These are phyloP conservation scores for Rutilus rutilus DNA, from an alignment of 2,113 vertebrate genomes.

Conservation along the genomic window DNA sequence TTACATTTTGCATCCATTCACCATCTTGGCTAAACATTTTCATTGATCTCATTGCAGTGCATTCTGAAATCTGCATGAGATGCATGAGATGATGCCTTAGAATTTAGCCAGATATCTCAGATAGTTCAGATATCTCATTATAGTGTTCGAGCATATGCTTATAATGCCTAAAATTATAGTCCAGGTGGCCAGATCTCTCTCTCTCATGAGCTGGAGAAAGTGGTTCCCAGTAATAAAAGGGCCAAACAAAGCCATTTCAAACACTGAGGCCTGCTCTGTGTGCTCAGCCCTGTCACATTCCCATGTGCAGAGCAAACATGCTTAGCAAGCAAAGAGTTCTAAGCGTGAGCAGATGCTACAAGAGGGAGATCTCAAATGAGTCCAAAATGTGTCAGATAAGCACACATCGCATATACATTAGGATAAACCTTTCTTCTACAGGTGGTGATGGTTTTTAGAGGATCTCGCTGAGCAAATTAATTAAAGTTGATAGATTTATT, in stretches of 20 bases:
- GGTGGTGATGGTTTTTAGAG: neutral
- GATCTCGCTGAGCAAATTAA: neutral
- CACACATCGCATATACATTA: neutral
- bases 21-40: neutral
- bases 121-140: neutral
- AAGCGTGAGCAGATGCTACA: slow-evolving; percentile 30
- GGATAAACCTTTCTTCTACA: neutral
- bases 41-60: neutral
- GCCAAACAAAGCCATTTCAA: slow-evolving; percentile 61
- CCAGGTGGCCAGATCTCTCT: neutral
- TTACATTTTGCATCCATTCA: neutral
- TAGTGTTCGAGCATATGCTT: neutral
- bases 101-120: neutral
- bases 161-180: neutral
- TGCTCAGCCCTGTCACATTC: slow-evolving; percentile 59
- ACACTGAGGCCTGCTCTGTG: slow-evolving; percentile 57
- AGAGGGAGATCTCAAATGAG: neutral
- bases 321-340: slow-evolving; percentile 59
- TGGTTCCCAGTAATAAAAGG: slow-evolving; percentile 46
- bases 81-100: neutral
- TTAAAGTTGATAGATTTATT: neutral
- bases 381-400: neutral
- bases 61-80: neutral
- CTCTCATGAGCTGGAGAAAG: neutral
- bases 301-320: slow-evolving; percentile 66